Conservation (phyloP, 2,797 vertebrate genomes). For the Brachymystax lenok region DNA sequence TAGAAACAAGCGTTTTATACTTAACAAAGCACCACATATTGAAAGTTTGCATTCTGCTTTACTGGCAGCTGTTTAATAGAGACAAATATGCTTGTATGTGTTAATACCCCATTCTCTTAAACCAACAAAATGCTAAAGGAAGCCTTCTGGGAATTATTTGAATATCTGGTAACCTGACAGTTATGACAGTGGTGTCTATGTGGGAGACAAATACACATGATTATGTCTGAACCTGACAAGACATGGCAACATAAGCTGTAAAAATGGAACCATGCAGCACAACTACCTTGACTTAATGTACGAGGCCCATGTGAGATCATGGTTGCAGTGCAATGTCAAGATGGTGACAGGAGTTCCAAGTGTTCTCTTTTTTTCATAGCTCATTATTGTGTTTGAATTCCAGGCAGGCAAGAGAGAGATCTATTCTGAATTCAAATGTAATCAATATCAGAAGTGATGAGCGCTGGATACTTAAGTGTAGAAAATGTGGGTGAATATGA, state of each 20-base stretch:
- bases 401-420: neutral
- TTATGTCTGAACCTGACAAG: neutral
- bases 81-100: slow-evolving; percentile 60
- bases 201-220: slow-evolving; percentile 15
- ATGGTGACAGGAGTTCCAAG: neutral
- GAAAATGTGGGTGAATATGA: neutral
- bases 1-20: slow-evolving; percentile 35
- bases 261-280: neutral
- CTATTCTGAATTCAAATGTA: neutral
- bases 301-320: neutral
- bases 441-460: neutral
- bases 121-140: slow-evolving; percentile 56
- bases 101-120: slow-evolving; percentile 38
- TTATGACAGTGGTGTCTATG: slow-evolving; percentile 42
- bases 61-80: slow-evolving; percentile 67
- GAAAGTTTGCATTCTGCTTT: slow-evolving; percentile 54
- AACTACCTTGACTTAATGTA: no score
- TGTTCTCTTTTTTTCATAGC: neutral
- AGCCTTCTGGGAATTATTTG: slow-evolving; percentile 34
- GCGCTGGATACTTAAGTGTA: neutral
- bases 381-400: slow-evolving; percentile 2
- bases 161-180: slow-evolving; percentile 40
- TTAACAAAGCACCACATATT: slow-evolving; percentile 38
- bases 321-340: neutral
- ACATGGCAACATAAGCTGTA: neutral